Evolutionary conservation across 2,888 invertebrate genomes (phyloP), one percentile per base, ranked within the genome.

Genomic region (Phaedon cochleariae): DNA sequence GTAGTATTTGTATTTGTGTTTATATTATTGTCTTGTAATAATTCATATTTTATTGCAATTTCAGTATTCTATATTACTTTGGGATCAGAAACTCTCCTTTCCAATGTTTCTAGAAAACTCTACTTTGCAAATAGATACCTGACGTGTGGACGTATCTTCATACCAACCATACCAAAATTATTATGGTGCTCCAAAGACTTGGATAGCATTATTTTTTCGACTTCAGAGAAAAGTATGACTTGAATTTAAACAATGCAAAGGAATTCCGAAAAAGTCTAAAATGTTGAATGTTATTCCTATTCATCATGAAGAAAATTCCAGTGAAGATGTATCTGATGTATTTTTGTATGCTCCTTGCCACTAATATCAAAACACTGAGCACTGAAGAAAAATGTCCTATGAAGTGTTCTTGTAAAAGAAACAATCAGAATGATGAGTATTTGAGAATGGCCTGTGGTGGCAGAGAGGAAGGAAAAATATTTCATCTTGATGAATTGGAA

Each of bases 391-490:
- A 66, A 46, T 79, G 79, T 62, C 75, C 79, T 22, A 64, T 34
- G 17, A 87, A 86, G 72, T 88, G 89, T 70, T 84, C 82, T 66
- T 89, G 89, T 77, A 86, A 85, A 51, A 82, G 83, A 26, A 87
- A 86, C 68, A 85, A 86, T 62, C 82, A 83, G 69, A 74, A 76
- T 59, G 84, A 84, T 66, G 85, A 83, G 69, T 86, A 86, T 76
- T 77, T 90, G 61, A 87, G 87, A 80, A 84, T 90, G 62, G 88
- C 86, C 78, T 91, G 91, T 79, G 89, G 88, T 2, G 89, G 89
- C 59, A 83, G 81, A 59, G 86, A 88, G 21, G 37, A 41, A n/a
- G 45, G 31, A 26, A 57, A 45, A 45, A 86, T 90, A 66, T 85
- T 85, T 22, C 88, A 88, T 76, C 81, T 89, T 31, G 88, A 88